phyloP scores from a whole-genome alignment of 2,797 vertebrate species.

The Heteromormyrus szaboi region DNA sequence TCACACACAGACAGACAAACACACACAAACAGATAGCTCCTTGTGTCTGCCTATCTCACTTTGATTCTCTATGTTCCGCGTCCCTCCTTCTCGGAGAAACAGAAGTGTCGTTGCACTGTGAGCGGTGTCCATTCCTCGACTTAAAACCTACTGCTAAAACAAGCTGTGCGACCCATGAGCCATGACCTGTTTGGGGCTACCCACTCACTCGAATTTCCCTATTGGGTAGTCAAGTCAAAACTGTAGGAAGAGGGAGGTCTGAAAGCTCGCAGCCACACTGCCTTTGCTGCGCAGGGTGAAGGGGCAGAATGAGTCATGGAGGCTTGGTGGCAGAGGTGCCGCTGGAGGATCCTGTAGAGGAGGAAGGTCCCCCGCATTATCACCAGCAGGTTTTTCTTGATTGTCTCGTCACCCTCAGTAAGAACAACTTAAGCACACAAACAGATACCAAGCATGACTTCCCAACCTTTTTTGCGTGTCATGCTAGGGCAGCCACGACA shows the following conservation, averaged over 20 bases:
- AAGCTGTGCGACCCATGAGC: neutral
- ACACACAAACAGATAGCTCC: neutral
- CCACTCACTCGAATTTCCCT: neutral
- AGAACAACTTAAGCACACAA: neutral
- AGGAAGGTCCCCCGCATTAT: neutral
- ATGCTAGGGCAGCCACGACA: neutral
- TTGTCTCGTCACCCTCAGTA: neutral
- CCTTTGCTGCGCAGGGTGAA: neutral
- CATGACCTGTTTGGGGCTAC: neutral
- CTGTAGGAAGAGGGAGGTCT: neutral
- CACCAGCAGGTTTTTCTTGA: conserved; percentile 2
- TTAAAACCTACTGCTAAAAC: neutral
- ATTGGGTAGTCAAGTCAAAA: neutral
- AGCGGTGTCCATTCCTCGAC: too few species aligned
- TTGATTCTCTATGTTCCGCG: neutral
- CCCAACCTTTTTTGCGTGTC: neutral
- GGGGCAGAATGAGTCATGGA: neutral
- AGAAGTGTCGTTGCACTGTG: too few species aligned
- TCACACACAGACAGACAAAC: neutral
- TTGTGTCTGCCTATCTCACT: neutral
- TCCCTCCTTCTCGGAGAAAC: neutral
- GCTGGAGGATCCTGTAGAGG: neutral
- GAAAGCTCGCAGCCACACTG: neutral
- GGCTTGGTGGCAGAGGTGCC: neutral
- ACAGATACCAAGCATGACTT: neutral